Percentiles rank a stretch among this genome's conserved stretches.
Conservation (phyloP, 2,888 invertebrate species). For the Idaea dimidiata region DNA sequence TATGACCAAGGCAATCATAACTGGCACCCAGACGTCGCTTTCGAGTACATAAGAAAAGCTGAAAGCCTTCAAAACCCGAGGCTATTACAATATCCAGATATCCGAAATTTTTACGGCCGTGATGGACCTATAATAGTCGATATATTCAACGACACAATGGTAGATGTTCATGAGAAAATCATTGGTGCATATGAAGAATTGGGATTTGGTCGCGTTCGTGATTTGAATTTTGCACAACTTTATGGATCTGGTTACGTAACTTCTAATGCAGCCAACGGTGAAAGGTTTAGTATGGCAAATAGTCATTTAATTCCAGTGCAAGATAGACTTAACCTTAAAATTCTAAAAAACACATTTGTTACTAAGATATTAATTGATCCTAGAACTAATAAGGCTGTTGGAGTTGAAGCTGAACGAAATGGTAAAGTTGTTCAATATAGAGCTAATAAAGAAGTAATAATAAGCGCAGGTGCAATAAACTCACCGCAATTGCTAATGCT, state of each 20-base stretch:
- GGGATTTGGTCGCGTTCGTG: constrained; percentile 57
- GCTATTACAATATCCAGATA: constrained; percentile 31
- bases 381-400: constrained; percentile 15
- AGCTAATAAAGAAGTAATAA: constrained; percentile 48
- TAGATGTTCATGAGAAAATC: constrained; percentile 39
- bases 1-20: constrained; percentile 67
- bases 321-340: constrained; percentile 27
- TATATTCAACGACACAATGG: constrained; percentile 63
- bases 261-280: constrained; percentile 68
- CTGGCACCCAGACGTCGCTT: too few relatives aligned
- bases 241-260: constrained; percentile 71
- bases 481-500: constrained; percentile 62
- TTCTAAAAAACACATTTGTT: constrained; percentile 19
- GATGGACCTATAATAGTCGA: constrained; percentile 69
- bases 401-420: constrained; percentile 24
- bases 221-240: constrained; percentile 62
- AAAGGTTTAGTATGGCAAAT: constrained; percentile 78
- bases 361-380: constrained; percentile 23
- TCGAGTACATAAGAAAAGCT: constrained; percentile 71
- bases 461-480: constrained; percentile 58
- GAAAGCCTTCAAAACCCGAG: constrained; percentile 60
- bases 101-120: constrained; percentile 52
- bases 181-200: constrained; percentile 63
- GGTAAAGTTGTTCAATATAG: constrained; percentile 9
- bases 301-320: constrained; percentile 52